Base-by-base conservation (phyloP, 2,113 vertebrate species). In the Hystrix cristata region DNA sequence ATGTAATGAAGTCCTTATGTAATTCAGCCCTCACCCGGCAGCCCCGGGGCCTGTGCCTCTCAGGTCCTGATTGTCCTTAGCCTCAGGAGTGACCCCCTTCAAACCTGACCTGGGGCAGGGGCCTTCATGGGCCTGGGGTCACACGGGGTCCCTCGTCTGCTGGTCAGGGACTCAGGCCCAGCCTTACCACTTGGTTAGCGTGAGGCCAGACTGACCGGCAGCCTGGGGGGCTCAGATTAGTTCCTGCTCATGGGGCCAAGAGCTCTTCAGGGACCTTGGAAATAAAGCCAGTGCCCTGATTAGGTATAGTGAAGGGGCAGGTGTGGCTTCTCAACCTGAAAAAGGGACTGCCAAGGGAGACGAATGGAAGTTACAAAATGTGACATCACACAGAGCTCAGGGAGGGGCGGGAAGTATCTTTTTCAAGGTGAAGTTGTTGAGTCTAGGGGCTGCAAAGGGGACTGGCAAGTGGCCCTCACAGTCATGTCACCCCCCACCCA, bases 401-500 rank as follows among this genome's bases (percentile, higher is more conserved):
- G 85, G 76, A n/a, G 25, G 5, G 34, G 13, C 4, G 12, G 10
- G 46, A 85, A 38, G 2, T 7, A 2, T 29, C 46, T 81, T 60
- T 38, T 71, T 27, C 13, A 3, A n/a, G 19, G n/a, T 64, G 38
- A 31, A 16, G n/a, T 19, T 21, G 16, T n/a, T 1, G 74, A 69
- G 83, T 27, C 48, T 76, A 48, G 67, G 48, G 65, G 34, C 34
- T 0, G 34, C 31, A 72, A 15, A 18, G 64, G 7, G 69, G 46
- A 65, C n/a, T 46, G 11, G 21, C 4, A 9, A 76, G 19, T 4
- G 7, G 16, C 43, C 25, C 94, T 95, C 62, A 91, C 1, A 0
- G 11, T 29, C 55, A 16, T 62, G 34, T 97, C 9, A 3, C 60
- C 95, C 94, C 19, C 82, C 10, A 7, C 57, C 93, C 87, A 99